A percentile compares a stretch with the other conserved stretches of the same genome.
Conservation (phyloP, 2,888 invertebrate species). For the Pherbina coryleti region DNA sequence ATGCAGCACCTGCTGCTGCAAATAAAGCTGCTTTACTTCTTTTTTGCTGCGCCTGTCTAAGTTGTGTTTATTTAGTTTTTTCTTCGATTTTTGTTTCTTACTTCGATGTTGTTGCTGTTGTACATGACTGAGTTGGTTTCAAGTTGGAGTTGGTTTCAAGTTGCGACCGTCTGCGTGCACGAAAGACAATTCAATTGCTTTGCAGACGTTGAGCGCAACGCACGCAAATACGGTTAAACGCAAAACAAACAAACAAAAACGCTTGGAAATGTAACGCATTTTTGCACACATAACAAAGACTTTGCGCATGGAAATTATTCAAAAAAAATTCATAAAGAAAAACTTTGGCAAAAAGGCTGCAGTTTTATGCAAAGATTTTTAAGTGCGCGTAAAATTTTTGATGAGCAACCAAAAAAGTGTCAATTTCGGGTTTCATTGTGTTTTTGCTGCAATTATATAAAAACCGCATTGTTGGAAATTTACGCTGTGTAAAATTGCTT, state of each 20-base stretch:
- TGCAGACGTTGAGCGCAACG: conserved; percentile 62
- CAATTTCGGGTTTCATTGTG: too few relatives aligned
- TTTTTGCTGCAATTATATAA: too few relatives aligned
- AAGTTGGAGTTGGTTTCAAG: conserved; percentile 21
- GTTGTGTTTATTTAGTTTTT: not conserved
- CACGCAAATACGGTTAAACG: conserved; percentile 51
- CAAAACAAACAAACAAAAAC: too few relatives aligned
- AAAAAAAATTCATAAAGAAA: not conserved
- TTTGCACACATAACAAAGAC: not conserved
- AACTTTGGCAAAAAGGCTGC: not conserved
- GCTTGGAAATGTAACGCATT: not conserved
- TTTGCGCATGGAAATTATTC: too few relatives aligned
- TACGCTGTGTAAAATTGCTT: too few relatives aligned
- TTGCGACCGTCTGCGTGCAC: conserved; percentile 16
- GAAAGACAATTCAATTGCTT: conserved; percentile 57
- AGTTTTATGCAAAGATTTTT: not conserved
- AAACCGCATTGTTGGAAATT: conserved; percentile 2
- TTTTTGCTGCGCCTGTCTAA: not conserved
- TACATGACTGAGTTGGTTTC: not conserved
- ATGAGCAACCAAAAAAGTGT: too few relatives aligned
- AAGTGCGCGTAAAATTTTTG: not conserved
- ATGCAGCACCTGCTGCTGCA: conserved; percentile 19
- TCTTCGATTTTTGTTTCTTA: not conserved
- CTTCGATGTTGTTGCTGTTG: conserved; percentile 1
- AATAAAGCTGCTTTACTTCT: not conserved